Conservation (phyloP, 92 coral and sea anemone species). For the Heliopora coerulea region DNA sequence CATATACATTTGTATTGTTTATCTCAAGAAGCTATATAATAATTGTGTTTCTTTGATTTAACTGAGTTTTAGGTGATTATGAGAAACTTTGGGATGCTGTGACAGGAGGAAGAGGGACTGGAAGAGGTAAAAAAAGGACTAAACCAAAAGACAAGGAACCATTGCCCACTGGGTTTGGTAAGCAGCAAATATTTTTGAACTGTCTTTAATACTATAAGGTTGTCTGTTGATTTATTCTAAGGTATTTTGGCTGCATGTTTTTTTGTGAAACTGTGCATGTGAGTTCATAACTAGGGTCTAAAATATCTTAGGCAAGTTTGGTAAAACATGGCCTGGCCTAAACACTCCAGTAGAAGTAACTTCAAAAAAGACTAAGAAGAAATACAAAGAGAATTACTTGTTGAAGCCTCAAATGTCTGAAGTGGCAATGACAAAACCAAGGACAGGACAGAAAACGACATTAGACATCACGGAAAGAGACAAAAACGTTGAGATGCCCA, state of each 20-base stretch:
- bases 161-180: constrained; percentile 75
- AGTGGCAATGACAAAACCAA: constrained; percentile 2
- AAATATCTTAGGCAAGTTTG: constrained; percentile 61
- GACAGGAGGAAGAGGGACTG: constrained; percentile 97
- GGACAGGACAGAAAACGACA: background rate
- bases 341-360: constrained; percentile 67
- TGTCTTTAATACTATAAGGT: no score
- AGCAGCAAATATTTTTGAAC: constrained; percentile 18
- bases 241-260: no score
- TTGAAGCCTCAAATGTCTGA: constrained; percentile 34
- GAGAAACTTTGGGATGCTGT: constrained; percentile 95
- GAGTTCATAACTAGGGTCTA: no score
- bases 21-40: no score
- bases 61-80: constrained; percentile 62
- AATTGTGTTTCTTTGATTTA: no score
- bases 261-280: no score
- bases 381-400: constrained; percentile 1
- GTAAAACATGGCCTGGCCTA: constrained; percentile 86
- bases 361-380: constrained; percentile 11
- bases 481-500: constrained; percentile 4
- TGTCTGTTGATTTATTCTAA: no score
- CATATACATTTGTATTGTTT: no score
- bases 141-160: constrained; percentile 73
- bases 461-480: constrained; percentile 10
- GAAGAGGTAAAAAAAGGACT: constrained; percentile 84